Conservation (phyloP, 2,888 invertebrate genomes). For the Lomographa bimaculata region DNA sequence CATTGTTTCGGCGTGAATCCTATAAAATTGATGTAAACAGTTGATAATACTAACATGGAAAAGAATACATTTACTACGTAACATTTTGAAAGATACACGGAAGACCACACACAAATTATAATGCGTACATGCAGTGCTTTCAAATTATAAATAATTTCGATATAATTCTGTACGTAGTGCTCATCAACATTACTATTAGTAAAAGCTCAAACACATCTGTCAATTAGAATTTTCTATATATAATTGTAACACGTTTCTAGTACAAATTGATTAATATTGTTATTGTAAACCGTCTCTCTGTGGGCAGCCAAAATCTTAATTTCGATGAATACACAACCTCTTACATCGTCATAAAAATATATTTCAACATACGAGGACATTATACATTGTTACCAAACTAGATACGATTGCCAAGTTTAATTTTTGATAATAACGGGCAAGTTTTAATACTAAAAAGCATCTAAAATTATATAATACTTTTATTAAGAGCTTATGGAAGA, state of each 20-base stretch:
- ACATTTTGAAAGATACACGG: slow-evolving; percentile 32
- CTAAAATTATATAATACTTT: too few relatives aligned
- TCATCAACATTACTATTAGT: slow-evolving; percentile 11
- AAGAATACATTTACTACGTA: too few relatives aligned
- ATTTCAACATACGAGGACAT: too few relatives aligned
- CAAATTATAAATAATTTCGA: slow-evolving; percentile 12
- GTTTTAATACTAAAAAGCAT: too few relatives aligned
- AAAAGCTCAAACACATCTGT: slow-evolving; percentile 9
- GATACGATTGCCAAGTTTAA: too few relatives aligned
- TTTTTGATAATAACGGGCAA: too few relatives aligned
- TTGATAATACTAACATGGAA: too few relatives aligned
- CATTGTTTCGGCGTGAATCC: too few relatives aligned
- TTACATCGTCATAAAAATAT: slow-evolving; percentile 35
- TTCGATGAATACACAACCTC: slow-evolving; percentile 60
- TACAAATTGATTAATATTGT: slow-evolving; percentile 26
- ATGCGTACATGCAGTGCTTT: slow-evolving; percentile 30
- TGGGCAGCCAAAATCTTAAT: slow-evolving; percentile 41
- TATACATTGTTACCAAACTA: too few relatives aligned
- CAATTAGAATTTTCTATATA: slow-evolving; percentile 18
- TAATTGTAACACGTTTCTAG: slow-evolving; percentile 31
- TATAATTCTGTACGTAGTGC: slow-evolving; percentile 7
- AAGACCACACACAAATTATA: slow-evolving; percentile 64
- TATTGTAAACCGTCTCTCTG: slow-evolving; percentile 38
- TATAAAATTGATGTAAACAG: too few relatives aligned
- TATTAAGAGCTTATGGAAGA: too few relatives aligned